A percentile compares a stretch with the other conserved stretches of the same genome.
Evolutionary conservation across 1,140 invertebrate genomes (phyloP).

Genomic region (Carposina sasakii): DNA sequence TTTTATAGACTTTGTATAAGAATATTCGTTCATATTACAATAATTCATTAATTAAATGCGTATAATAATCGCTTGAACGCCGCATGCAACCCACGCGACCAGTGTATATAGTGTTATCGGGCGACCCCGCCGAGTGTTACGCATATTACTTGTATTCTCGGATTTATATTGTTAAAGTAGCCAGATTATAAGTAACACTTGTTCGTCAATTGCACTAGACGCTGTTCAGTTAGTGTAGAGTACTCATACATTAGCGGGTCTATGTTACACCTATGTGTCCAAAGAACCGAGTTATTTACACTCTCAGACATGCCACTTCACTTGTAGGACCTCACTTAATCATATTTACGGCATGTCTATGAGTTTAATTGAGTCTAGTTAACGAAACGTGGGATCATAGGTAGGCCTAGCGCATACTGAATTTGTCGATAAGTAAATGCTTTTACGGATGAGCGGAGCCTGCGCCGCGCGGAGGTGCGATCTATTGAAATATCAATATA

Average conservation of each 20-base stretch:
- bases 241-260: constrained; percentile 45
- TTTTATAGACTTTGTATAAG: too few relatives aligned
- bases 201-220: constrained; percentile 70
- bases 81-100: constrained; percentile 2
- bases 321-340: not conserved
- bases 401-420: constrained; percentile 31
- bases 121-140: constrained; percentile 35
- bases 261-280: constrained; percentile 23
- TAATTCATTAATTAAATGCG: not conserved
- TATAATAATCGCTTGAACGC: not conserved
- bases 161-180: constrained; percentile 65
- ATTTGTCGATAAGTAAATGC: constrained; percentile 9
- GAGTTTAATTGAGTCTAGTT: constrained; percentile 21
- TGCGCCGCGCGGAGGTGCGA: constrained; percentile 3
- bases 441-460: not conserved
- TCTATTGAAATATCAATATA: not conserved
- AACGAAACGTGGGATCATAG: constrained; percentile 19
- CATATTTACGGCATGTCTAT: constrained; percentile 24
- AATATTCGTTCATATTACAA: too few relatives aligned
- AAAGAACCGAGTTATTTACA: constrained; percentile 9
- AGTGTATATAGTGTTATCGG: constrained; percentile 50
- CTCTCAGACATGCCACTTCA: not conserved
- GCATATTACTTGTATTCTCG: constrained; percentile 44
- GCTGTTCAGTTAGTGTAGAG: constrained; percentile 55
- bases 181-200: constrained; percentile 65